Conservation (phyloP, 1,140 invertebrate species). For the Drosophila burlai region DNA sequence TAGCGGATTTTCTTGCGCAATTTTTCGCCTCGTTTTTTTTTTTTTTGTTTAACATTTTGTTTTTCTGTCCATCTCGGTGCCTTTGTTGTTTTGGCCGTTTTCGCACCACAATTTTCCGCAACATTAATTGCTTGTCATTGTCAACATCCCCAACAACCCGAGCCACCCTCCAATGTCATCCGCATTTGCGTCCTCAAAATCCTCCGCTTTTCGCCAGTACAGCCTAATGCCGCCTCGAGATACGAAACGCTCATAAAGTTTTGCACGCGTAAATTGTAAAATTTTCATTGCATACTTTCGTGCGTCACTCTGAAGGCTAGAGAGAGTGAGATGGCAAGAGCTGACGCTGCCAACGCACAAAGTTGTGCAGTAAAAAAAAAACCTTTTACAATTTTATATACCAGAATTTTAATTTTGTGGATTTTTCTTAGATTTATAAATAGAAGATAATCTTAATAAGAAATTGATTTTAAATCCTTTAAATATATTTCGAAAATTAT, state of each 20-base stretch:
- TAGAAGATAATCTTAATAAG: too few species aligned
- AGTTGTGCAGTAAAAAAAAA: slow-evolving; percentile 20
- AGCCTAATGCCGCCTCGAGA: slow-evolving; percentile 67
- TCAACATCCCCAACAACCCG: slow-evolving; percentile 42
- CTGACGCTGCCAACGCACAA: slow-evolving; percentile 45
- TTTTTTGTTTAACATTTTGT: background rate
- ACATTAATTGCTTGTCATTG: slow-evolving; percentile 77
- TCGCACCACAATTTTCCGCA: slow-evolving; percentile 68
- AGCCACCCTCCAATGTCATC: background rate
- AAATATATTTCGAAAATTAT: background rate
- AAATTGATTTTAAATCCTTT: background rate
- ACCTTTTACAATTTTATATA: too few species aligned
- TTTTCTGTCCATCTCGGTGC: slow-evolving; percentile 1
- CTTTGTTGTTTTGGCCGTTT: slow-evolving; percentile 53
- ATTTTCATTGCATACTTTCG: slow-evolving; percentile 76
- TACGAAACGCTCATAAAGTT: slow-evolving; percentile 68
- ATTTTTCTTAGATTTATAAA: background rate
- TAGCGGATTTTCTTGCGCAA: slow-evolving; percentile 38
- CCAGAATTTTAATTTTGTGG: too few species aligned
- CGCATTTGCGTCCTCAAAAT: background rate
- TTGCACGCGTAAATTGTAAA: slow-evolving; percentile 78
- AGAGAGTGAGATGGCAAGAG: background rate
- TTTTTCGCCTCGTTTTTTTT: background rate
- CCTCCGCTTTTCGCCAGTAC: background rate
- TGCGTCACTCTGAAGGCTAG: slow-evolving; percentile 49